Evolutionary conservation across 1,140 invertebrate species (phyloP).

Genomic region (Camponotus pennsylvanicus): DNA sequence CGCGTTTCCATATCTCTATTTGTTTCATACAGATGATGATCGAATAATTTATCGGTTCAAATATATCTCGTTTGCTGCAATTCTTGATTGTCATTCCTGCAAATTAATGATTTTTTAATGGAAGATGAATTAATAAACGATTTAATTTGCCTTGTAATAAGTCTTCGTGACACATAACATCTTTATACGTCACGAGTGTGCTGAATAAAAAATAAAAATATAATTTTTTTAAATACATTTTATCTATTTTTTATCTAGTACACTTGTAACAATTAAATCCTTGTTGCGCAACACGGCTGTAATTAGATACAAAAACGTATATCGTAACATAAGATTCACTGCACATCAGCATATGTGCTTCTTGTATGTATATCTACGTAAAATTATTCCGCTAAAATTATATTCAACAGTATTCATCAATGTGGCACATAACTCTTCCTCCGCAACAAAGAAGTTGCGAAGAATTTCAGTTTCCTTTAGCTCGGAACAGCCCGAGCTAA

Average conservation of each 20-base stretch:
- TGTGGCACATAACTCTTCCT: conserved; percentile 6
- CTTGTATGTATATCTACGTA: background rate
- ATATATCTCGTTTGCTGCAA: background rate
- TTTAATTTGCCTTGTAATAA: background rate
- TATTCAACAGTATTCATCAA: conserved; percentile 30
- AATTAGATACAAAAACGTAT: background rate
- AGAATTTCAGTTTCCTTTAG: background rate
- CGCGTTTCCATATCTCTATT: background rate
- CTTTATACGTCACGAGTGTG: background rate
- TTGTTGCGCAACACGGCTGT: background rate
- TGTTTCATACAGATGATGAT: background rate
- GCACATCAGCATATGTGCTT: background rate
- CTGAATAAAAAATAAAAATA: background rate
- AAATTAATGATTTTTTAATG: background rate
- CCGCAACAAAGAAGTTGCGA: conserved; percentile 12
- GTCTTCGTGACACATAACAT: background rate
- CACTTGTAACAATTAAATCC: background rate
- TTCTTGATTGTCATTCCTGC: background rate
- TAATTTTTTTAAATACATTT: background rate
- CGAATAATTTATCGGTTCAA: background rate
- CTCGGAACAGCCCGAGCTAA: background rate
- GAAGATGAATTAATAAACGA: background rate
- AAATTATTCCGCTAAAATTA: conserved; percentile 4
- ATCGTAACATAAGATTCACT: background rate
- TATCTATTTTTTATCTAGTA: background rate